phyloP scores from a whole-genome alignment of 2,888 invertebrate genomes.

The Macaria notata region DNA sequence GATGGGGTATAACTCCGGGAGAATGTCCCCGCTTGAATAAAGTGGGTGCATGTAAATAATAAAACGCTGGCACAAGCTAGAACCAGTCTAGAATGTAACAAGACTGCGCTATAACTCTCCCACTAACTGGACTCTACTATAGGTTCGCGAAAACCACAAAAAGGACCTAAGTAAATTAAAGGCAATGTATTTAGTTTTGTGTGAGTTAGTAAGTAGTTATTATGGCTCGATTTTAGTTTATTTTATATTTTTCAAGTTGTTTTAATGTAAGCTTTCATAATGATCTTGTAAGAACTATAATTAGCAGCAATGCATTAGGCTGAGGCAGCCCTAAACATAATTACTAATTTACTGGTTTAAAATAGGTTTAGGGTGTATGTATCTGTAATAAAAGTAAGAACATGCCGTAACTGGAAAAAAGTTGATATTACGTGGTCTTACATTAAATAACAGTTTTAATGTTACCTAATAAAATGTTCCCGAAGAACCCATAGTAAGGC shows the following conservation, averaged over 20 bases:
- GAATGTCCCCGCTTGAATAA: constrained; percentile 34
- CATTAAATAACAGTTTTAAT: not conserved
- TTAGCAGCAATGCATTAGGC: not conserved
- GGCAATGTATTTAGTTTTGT: not conserved
- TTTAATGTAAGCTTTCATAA: not conserved
- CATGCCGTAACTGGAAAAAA: no score
- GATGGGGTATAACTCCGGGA: constrained; percentile 28
- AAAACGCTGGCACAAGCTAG: constrained; percentile 39
- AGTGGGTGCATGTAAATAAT: constrained; percentile 35
- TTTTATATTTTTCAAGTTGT: no score
- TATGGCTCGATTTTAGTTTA: no score
- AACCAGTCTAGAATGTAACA: constrained; percentile 49
- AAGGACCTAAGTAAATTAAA: not conserved
- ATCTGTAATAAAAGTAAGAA: no score
- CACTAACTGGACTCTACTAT: constrained; percentile 31
- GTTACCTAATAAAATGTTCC: not conserved
- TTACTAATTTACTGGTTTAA: no score
- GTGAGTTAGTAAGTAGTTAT: no score
- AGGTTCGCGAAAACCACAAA: constrained; percentile 3
- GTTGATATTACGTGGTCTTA: no score
- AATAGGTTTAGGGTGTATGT: no score
- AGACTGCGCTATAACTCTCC: constrained; percentile 44
- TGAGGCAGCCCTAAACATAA: no score
- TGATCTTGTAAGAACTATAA: not conserved
- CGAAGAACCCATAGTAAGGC: constrained; percentile 43